Conservation (phyloP, 2,113 vertebrate genomes). For the Heterotis niloticus region DNA sequence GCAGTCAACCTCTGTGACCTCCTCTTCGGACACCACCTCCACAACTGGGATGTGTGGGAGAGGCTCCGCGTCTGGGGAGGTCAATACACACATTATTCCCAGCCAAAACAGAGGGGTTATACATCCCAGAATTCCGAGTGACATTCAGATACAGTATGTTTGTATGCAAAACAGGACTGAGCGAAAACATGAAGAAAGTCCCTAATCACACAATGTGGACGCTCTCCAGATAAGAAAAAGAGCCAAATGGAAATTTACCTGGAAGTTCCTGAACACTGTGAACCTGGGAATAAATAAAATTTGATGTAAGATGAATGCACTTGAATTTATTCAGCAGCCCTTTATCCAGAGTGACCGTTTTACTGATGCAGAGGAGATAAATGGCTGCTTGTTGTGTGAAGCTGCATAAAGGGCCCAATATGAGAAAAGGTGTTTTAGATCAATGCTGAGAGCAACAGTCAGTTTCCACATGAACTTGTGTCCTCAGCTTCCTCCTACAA, state of each 20-base stretch:
- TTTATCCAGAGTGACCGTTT: not conserved
- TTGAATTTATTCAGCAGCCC: not conserved
- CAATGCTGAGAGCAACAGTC: no score
- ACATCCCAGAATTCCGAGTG: not conserved
- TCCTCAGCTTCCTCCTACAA: no score
- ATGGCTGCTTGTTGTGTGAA: no score
- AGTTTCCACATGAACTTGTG: no score
- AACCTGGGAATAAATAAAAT: constrained; percentile 43
- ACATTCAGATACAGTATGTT: not conserved
- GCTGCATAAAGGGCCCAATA: no score
- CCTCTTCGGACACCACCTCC: constrained; percentile 61
- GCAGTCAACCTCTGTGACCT: constrained; percentile 34
- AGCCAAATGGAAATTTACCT: constrained; percentile 46
- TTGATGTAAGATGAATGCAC: not conserved
- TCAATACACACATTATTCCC: not conserved
- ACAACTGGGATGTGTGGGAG: constrained; percentile 66
- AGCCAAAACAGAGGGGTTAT: not conserved
- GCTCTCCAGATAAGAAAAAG: not conserved
- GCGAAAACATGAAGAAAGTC: not conserved
- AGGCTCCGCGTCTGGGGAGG: constrained; percentile 55
- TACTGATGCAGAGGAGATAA: no score
- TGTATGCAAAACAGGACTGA: not conserved
- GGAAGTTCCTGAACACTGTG: constrained; percentile 48
- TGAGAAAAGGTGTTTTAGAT: no score
- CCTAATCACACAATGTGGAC: no score